phyloP scores from a whole-genome alignment of 2,113 vertebrate species.

The Lonchura striata region DNA sequence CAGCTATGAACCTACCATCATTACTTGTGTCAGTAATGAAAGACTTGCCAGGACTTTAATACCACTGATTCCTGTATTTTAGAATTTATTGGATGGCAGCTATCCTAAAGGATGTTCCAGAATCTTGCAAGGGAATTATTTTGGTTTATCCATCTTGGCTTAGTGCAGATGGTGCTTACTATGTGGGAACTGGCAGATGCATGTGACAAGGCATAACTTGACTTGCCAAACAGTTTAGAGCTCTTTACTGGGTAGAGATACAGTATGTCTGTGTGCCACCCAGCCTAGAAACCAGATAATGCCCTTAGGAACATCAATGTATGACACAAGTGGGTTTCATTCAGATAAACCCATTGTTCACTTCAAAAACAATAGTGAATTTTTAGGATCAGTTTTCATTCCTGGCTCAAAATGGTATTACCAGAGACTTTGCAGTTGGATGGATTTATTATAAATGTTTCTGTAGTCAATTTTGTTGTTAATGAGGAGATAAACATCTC shows the following conservation, averaged over 20 bases:
- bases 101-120: slow-evolving; percentile 21
- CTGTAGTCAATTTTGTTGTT: not conserved
- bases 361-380: not conserved
- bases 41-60: not conserved
- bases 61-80: slow-evolving; percentile 9
- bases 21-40: not conserved
- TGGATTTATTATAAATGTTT: not conserved
- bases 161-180: not conserved
- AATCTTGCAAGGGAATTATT: slow-evolving; percentile 33
- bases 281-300: not conserved
- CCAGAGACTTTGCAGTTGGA: not conserved
- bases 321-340: not conserved
- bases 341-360: not conserved
- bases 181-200: slow-evolving; percentile 26
- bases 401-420: not conserved
- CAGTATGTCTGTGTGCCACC: not conserved
- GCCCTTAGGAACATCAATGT: not conserved
- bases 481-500: not conserved
- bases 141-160: slow-evolving; percentile 30
- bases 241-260: not conserved
- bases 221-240: not conserved
- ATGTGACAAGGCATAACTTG: not conserved
- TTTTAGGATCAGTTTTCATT: not conserved
- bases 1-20: not conserved
- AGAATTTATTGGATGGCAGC: slow-evolving; percentile 26